A percentile compares a stretch with the other conserved stretches of the same genome.
These are phyloP conservation scores for Diogma glabrata DNA, from an alignment of 2,888 invertebrate genomes.

Conservation along the genomic window DNA sequence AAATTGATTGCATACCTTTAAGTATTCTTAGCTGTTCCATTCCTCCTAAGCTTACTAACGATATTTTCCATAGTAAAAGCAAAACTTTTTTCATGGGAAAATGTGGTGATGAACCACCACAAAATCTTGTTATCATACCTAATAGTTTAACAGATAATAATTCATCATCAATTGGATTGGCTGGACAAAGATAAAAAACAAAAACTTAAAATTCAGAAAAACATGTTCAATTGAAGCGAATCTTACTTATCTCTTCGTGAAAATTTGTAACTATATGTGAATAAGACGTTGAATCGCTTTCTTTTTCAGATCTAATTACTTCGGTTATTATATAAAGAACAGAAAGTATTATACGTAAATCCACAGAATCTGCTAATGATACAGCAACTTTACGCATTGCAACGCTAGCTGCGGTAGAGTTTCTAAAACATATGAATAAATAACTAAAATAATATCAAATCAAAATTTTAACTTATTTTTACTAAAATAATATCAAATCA, in stretches of 20 bases:
- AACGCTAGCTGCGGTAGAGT: slow-evolving; percentile 54
- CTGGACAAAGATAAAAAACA: slow-evolving; percentile 18
- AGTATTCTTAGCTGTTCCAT: slow-evolving; percentile 68
- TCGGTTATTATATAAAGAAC: slow-evolving; percentile 93
- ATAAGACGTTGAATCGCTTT: slow-evolving; percentile 35
- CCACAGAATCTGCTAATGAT: slow-evolving; percentile 80
- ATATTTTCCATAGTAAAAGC: slow-evolving; percentile 87
- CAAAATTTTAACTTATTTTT: no score
- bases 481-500: no score
- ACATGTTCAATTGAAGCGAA: slow-evolving; percentile 14
- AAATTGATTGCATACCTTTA: slow-evolving; percentile 43
- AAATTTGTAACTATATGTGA: slow-evolving; percentile 42
- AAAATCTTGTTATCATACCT: slow-evolving; percentile 93
- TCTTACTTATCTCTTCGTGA: slow-evolving; percentile 42
- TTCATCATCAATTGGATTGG: slow-evolving; percentile 56
- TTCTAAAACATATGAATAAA: slow-evolving; percentile 40
- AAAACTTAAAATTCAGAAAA: slow-evolving; percentile 11
- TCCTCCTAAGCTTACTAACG: slow-evolving; percentile 86
- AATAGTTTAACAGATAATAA: slow-evolving; percentile 77
- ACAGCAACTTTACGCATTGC: slow-evolving; percentile 67
- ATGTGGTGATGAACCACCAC: slow-evolving; percentile 90
- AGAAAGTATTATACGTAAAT: slow-evolving; percentile 83
- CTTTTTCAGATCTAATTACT: slow-evolving; percentile 66
- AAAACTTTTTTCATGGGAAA: slow-evolving; percentile 98
- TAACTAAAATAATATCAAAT: no score